Base-by-base conservation (phyloP, 2,888 invertebrate species). In the Scrobipalpa costella region DNA sequence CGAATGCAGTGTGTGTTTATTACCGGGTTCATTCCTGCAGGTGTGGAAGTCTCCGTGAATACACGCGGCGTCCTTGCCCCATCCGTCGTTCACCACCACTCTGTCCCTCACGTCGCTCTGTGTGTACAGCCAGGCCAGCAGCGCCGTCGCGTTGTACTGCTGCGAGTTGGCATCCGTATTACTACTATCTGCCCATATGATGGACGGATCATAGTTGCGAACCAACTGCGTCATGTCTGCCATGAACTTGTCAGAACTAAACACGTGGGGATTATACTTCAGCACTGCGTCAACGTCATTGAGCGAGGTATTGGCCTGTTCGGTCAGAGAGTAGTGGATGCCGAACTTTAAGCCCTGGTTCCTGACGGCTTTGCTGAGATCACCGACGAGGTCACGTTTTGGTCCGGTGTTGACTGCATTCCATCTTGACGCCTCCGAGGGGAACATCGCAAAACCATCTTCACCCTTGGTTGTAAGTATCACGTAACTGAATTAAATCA, bases 151-250 rank as follows among this genome's bases (percentile, higher is more conserved):
- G 69, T 94, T 94, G 97, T 97, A 98, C 75, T 98, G 98, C 0
- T 91, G 89, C 67, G 95, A 95, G 0, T 93, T 84, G 0, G 97
- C 96, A 80, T 98, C 98, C 98, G 98, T 98, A 73, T 98, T 98
- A 0, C 98, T 98, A 83, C 98, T 98, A 83, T 98, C 98, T 0
- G 97, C 95, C 98, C 98, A 98, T 15, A 98, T 83, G 0, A 98
- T 92, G 36, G 97, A 96, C 0, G 96, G 96, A 64, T 92, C 78
- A 73, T 96, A 96, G 65, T 89, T 86, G 64, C 93, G 81, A 34
- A 97, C 92, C 58, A 97, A 77, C 78, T 98, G 98, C 67, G 93
- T 92, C 75, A 98, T 90, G 83, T 98, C 98, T 0, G 97, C 93
- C 5, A 88, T 85, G 72, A 94, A 96, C 49, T 94, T 90, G 44